phyloP scores from a whole-genome alignment of 2,888 invertebrate genomes.

The Caradrina kadenii region DNA sequence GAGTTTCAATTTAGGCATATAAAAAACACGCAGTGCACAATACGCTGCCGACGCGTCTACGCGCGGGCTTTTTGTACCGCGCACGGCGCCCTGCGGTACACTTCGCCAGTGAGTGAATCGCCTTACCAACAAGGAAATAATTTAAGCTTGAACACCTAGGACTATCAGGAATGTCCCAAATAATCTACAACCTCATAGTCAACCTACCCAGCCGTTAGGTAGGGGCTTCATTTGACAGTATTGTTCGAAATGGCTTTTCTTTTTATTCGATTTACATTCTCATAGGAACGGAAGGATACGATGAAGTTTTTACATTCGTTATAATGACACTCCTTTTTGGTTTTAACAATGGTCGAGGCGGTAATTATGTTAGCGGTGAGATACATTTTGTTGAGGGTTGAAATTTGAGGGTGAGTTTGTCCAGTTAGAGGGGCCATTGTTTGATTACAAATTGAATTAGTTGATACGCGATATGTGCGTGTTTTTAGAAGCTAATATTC shows the following conservation, averaged over 20 bases:
- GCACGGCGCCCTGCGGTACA: too few relatives aligned
- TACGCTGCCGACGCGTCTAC: too few relatives aligned
- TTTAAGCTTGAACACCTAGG: neutral
- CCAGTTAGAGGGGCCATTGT: neutral
- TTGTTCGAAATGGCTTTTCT: slow-evolving; percentile 63
- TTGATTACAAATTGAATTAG: neutral
- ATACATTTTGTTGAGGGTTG: slow-evolving; percentile 1
- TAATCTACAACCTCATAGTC: neutral
- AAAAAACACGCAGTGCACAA: too few relatives aligned
- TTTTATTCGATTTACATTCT: slow-evolving; percentile 64
- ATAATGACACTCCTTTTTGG: slow-evolving; percentile 33
- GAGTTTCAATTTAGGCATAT: too few relatives aligned
- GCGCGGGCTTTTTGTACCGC: too few relatives aligned
- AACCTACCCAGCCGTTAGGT: slow-evolving; percentile 33
- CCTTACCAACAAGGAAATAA: too few relatives aligned
- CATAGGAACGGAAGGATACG: slow-evolving; percentile 3
- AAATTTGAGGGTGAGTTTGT: slow-evolving; percentile 1
- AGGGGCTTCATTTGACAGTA: slow-evolving; percentile 67
- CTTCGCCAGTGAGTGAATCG: too few relatives aligned
- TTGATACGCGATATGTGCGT: neutral
- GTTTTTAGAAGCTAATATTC: neutral
- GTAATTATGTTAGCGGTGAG: slow-evolving; percentile 13
- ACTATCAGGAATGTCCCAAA: neutral
- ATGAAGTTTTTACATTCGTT: slow-evolving; percentile 40
- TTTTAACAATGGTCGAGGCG: slow-evolving; percentile 20